Evolutionary conservation across 2,888 invertebrate genomes (phyloP), one percentile per base, ranked within the genome.

Genomic region (Brenthis daphne): DNA sequence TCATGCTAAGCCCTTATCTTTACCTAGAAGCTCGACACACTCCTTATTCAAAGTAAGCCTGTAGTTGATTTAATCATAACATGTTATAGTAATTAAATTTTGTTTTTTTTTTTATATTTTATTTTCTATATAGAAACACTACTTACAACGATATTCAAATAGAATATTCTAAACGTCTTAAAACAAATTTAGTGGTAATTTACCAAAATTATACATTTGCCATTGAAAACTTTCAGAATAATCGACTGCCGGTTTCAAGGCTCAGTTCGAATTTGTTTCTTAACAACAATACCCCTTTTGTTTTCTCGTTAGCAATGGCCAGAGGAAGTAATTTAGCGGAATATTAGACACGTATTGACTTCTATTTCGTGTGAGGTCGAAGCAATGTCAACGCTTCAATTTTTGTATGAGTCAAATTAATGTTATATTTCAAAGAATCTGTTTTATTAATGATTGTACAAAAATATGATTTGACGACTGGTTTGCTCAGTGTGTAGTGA

Each of bases 301-400:
- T 83, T 82, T 84, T 81, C 82, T 73, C 70, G 75, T 79, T 65
- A 73, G 76, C 80, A 80, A 80, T 80, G 79, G 76, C 74, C 73
- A 75, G 81, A 89, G 91, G 90, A 90, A 91, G 90, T 89, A 86
- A 90, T 91, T 90, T 88, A 79, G 77, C 75, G 77, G 79, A 78
- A 84, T 87, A 89, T 89, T 87, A 84, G 81, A 77, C 91, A 90
- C 91, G 90, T 90, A 89, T 79, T 76, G 75, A 77, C 78, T 79
- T 78, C 81, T 81, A 82, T 85, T 83, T 79, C 81, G 78, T 71
- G 75, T 83, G 81, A 90, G 89, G 90, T 87, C 90, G 85, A 77
- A 54, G 78, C 86, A 87, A 88, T 89, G 88, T 72, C 65, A 68
- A 68, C 57, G 61, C 55, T 65, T 57, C 55, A 48, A 70, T 67